A percentile compares a stretch with the other conserved stretches of the same genome.
Evolutionary conservation across 2,888 invertebrate species (phyloP).

Genomic region (Pilophorus perplexus): DNA sequence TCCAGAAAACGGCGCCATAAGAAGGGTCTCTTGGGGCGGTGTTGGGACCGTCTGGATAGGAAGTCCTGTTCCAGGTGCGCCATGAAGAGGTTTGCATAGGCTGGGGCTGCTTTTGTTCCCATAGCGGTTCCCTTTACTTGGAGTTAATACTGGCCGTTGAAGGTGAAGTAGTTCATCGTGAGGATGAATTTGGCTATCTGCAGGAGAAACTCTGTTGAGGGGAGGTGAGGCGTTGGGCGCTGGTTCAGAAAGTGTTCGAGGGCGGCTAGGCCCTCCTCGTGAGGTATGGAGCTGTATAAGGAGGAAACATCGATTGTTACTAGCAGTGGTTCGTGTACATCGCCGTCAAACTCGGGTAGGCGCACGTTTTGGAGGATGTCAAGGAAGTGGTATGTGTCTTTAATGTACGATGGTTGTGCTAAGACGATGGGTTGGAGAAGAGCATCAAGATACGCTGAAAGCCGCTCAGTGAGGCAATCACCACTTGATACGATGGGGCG

Average conservation of each 20-base stretch:
- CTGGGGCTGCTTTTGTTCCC: not conserved
- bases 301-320: conserved; percentile 8
- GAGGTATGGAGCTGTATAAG: conserved; percentile 16
- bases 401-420: no score
- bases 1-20: not conserved
- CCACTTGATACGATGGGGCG: no score
- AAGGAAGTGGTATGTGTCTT: no score
- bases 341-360: no score
- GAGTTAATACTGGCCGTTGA: not conserved
- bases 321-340: no score
- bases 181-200: not conserved
- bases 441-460: no score
- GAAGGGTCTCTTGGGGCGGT: not conserved
- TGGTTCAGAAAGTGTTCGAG: not conserved
- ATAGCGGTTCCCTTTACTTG: not conserved
- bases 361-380: no score
- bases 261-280: conserved; percentile 2
- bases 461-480: no score
- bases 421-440: no score
- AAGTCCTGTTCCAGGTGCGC: not conserved
- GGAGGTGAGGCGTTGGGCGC: not conserved
- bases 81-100: not conserved
- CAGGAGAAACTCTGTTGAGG: not conserved
- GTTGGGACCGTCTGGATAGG: not conserved
- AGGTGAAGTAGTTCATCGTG: not conserved